Conservation (phyloP, 2,113 vertebrate species). For the Patagioenas fasciata region DNA sequence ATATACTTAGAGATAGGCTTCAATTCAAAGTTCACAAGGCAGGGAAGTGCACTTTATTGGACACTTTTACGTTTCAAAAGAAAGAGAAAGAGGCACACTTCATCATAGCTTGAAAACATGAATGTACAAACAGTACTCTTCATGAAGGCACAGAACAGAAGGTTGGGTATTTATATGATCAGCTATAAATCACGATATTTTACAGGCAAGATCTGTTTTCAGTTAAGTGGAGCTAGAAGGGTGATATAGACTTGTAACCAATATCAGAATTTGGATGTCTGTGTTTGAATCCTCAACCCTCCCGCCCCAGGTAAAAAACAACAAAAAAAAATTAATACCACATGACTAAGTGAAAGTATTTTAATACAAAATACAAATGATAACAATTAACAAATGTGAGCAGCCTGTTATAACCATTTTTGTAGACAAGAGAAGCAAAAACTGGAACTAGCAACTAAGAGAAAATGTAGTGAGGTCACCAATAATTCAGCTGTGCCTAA, state of each 20-base stretch:
- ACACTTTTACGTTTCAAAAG: constrained; percentile 40
- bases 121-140: constrained; percentile 46
- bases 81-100: constrained; percentile 1
- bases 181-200: constrained; percentile 45
- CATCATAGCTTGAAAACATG: constrained; percentile 29
- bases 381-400: background rate
- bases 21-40: constrained; percentile 32
- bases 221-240: background rate
- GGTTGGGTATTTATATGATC: constrained; percentile 61
- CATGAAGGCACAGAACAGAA: constrained; percentile 48
- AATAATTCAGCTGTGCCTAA: background rate
- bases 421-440: background rate
- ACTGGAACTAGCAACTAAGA: background rate
- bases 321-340: background rate
- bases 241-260: background rate
- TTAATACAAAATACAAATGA: background rate
- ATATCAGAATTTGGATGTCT: background rate
- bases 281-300: background rate
- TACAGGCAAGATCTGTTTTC: constrained; percentile 36
- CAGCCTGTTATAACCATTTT: background rate
- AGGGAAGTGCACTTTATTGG: constrained; percentile 16
- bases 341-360: background rate
- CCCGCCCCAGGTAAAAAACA: background rate
- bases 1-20: background rate
- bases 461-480: background rate